Conservation (phyloP, 2,113 vertebrate genomes). For the Chloropsis cyanopogon region DNA sequence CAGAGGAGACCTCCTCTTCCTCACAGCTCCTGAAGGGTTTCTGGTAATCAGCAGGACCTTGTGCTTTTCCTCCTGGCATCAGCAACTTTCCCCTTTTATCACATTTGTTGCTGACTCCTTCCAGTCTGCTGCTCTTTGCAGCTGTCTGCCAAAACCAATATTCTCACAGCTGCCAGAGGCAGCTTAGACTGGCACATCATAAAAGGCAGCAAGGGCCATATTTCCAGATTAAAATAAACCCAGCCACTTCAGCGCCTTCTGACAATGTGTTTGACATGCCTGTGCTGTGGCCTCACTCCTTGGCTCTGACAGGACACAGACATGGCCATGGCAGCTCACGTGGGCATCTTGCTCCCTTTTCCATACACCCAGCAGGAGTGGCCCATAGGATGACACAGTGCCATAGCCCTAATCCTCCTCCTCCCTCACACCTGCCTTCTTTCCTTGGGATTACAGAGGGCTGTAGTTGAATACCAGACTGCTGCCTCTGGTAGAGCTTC, state of each 20-base stretch:
- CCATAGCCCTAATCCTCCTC: neutral
- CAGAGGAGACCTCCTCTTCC: constrained; percentile 4
- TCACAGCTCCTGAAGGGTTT: constrained; percentile 20
- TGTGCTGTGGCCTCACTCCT: constrained; percentile 7
- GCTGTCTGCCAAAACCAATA: constrained; percentile 73
- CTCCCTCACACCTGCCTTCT: neutral
- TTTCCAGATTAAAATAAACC: constrained; percentile 68
- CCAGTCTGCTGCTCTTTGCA: constrained; percentile 66
- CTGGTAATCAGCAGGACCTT: constrained; percentile 28
- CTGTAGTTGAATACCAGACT: neutral
- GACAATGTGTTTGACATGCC: constrained; percentile 60
- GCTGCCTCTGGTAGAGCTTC: neutral
- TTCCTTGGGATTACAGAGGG: neutral
- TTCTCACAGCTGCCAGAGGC: constrained; percentile 69
- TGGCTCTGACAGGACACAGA: constrained; percentile 20
- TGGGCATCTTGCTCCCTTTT: neutral
- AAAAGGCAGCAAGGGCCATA: constrained; percentile 60
- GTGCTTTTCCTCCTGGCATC: constrained; percentile 56
- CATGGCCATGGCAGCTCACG: neutral
- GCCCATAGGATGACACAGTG: neutral
- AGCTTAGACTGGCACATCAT: constrained; percentile 69
- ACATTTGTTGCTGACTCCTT: constrained; percentile 71
- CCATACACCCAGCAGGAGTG: neutral
- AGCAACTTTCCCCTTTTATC: constrained; percentile 66
- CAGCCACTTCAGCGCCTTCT: constrained; percentile 61